A percentile compares a stretch with the other conserved stretches of the same genome.
Conservation (phyloP, 2,888 invertebrate genomes). For the Caenorhabditis doughertyi region DNA sequence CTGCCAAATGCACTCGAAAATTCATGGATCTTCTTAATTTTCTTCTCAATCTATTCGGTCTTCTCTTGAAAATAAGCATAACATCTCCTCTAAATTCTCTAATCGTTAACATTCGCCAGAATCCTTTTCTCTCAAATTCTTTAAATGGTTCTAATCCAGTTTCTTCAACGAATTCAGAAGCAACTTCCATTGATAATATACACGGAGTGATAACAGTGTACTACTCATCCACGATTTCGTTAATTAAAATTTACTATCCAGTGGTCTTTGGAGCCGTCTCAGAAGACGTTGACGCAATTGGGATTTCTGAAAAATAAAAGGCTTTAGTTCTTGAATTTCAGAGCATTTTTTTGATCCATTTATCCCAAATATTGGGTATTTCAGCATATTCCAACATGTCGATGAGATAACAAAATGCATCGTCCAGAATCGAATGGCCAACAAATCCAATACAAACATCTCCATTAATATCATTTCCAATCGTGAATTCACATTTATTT, state of each 20-base stretch:
- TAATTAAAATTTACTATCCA: conserved; percentile 97
- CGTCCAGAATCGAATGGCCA: conserved; percentile 87
- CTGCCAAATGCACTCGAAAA: no score
- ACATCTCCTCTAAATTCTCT: conserved; percentile 88
- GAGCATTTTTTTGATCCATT: no score
- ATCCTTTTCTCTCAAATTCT: conserved; percentile 90
- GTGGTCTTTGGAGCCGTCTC: conserved; percentile 81
- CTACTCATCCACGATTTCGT: no score
- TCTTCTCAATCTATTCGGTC: conserved; percentile 63
- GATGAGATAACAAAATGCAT: conserved; percentile 85
- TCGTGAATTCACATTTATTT: conserved; percentile 97
- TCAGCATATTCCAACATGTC: no score
- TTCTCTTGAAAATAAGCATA: conserved; percentile 88
- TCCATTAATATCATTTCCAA: conserved; percentile 87
- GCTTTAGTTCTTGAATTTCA: no score
- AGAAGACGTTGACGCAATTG: conserved; percentile 49
- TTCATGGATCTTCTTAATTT: conserved; percentile 57
- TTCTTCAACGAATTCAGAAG: conserved; percentile 73
- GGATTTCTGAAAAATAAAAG: no score
- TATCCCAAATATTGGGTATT: no score
- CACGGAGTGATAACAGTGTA: no score
- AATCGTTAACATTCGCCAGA: conserved; percentile 92
- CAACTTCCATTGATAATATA: conserved; percentile 83
- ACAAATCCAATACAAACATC: conserved; percentile 91
- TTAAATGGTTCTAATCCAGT: conserved; percentile 87